Evolutionary conservation across 1,140 invertebrate genomes (phyloP), one percentile per base, ranked within the genome.

Genomic region (Aplysia californica): DNA sequence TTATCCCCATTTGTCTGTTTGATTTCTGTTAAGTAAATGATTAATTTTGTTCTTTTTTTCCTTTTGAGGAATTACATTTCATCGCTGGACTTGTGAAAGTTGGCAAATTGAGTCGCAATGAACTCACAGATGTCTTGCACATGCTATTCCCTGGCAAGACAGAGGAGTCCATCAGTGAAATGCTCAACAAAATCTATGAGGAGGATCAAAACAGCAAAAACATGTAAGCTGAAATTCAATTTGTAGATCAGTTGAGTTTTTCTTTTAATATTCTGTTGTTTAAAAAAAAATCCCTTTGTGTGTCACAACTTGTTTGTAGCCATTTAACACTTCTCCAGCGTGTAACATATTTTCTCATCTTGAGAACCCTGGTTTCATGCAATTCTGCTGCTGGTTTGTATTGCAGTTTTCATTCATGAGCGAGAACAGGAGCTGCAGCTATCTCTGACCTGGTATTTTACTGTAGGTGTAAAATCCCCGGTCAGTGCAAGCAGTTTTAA

Each of bases 41-140:
- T n/a, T n/a, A n/a, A n/a, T n/a, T n/a, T n/a, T n/a, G n/a, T n/a
- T n/a, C n/a, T n/a, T n/a, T n/a, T n/a, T n/a, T n/a, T n/a, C n/a
- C n/a, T n/a, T n/a, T n/a, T n/a, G n/a, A 87, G 85, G 86, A 87
- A 65, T 68, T 87, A 69, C 68, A 82, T 55, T 85, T 87, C 76
- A 83, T 87, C 20, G 74, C 80, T 65, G 82, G 84, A 0, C 77
- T 87, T 58, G 83, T 86, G n/a, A 79, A 78, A 21, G 56, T 87
- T 39, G 85, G 84, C 15, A 61, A 75, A 1, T 83, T 87, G 36
- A 59, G 79, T 20, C 76, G 80, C 74, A 79, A 78, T 56, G 86
- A 87, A 59, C 75, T 87, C 35, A 61, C 79, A 29, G 75, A 81
- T 75, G 85, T 86, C 1, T 56, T 87, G 3, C 71, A 75, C 31